phyloP scores from a whole-genome alignment of 1,140 invertebrate species.

The Orius laevigatus region DNA sequence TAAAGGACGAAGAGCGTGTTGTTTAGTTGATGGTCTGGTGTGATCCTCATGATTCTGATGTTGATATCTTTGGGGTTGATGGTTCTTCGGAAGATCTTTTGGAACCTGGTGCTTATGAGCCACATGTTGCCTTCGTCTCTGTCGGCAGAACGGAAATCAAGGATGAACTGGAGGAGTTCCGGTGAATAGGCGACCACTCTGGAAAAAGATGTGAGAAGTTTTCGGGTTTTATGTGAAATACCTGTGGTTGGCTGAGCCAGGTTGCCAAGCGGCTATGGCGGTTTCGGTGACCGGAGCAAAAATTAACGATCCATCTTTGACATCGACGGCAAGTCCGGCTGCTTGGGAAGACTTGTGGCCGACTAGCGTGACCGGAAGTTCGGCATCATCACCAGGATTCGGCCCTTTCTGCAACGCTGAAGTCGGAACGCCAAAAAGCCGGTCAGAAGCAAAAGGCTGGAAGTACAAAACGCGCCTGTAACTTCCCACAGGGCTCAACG shows the following conservation, averaged over 20 bases:
- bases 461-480: slow-evolving; percentile 42
- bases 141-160: slow-evolving; percentile 46
- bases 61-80: slow-evolving; percentile 40
- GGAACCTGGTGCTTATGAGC: slow-evolving; percentile 51
- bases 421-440: slow-evolving; percentile 57
- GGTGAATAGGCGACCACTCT: slow-evolving; percentile 51
- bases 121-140: slow-evolving; percentile 49
- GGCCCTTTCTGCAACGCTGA: slow-evolving; percentile 51
- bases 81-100: slow-evolving; percentile 53
- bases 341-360: slow-evolving; percentile 69
- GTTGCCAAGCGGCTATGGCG: slow-evolving; percentile 58
- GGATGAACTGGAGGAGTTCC: slow-evolving; percentile 52
- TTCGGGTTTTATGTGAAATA: slow-evolving; percentile 22
- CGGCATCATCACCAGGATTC: slow-evolving; percentile 36
- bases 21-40: background rate
- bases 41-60: slow-evolving; percentile 40
- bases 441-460: slow-evolving; percentile 65
- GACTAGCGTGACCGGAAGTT: slow-evolving; percentile 52
- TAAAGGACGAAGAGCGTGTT: slow-evolving; percentile 8
- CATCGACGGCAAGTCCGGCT: slow-evolving; percentile 48
- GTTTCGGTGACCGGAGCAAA: slow-evolving; percentile 62
- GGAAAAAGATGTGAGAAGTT: slow-evolving; percentile 10
- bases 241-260: slow-evolving; percentile 45
- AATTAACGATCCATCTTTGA: slow-evolving; percentile 45
- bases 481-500: slow-evolving; percentile 41